Percentiles rank a stretch among this genome's conserved stretches.
These are phyloP conservation scores for Lissonota sp. DNA, from an alignment of 2,888 invertebrate species.

Conservation along the genomic window DNA sequence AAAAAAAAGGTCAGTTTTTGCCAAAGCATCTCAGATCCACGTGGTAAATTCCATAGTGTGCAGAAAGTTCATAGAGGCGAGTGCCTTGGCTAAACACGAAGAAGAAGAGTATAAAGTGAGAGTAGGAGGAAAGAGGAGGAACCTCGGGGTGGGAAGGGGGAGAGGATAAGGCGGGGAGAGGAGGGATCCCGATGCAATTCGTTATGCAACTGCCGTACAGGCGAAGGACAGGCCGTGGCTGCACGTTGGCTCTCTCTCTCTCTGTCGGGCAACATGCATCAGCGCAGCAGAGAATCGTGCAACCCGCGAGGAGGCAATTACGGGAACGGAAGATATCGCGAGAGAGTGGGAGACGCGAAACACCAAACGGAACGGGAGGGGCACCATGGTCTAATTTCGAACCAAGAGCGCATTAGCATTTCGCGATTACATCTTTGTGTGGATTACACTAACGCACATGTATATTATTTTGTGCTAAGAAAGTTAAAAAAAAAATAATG, in stretches of 20 bases:
- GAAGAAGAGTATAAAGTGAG: conserved; percentile 10
- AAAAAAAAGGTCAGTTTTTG: conserved; percentile 11
- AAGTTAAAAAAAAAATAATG: too few relatives aligned
- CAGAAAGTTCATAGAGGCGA: conserved; percentile 2
- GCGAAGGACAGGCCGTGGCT: conserved; percentile 66
- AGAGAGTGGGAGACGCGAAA: conserved; percentile 37
- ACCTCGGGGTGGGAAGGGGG: background rate
- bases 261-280: background rate
- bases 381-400: conserved; percentile 73
- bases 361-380: conserved; percentile 66
- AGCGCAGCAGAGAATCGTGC: conserved; percentile 51
- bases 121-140: conserved; percentile 15
- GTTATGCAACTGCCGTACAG: conserved; percentile 69
- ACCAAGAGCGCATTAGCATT: conserved; percentile 61
- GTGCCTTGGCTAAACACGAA: background rate
- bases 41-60: conserved; percentile 24
- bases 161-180: conserved; percentile 14
- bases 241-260: conserved; percentile 11
- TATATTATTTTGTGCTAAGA: too few relatives aligned
- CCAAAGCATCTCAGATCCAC: conserved; percentile 39
- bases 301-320: conserved; percentile 62
- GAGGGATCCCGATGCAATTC: conserved; percentile 60
- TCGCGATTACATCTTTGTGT: conserved; percentile 41
- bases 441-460: background rate
- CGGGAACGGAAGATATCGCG: conserved; percentile 57